Evolutionary conservation across 2,797 vertebrate genomes (phyloP).

Genomic region (Xenentodon cancila): DNA sequence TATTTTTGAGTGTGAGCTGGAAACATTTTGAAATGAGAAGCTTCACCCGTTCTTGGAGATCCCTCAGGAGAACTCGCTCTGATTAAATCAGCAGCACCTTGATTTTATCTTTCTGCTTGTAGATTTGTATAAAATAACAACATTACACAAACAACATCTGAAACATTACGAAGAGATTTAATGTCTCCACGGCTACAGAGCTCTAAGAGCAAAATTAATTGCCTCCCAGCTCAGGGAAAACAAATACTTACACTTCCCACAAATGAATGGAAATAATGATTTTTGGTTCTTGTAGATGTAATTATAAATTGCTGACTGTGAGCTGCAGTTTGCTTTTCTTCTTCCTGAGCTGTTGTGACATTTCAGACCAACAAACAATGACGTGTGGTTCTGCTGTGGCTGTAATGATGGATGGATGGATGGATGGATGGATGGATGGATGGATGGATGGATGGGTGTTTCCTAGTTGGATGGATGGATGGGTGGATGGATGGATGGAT

Average conservation of each 20-base stretch:
- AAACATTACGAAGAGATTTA: constrained; percentile 32
- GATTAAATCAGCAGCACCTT: constrained; percentile 28
- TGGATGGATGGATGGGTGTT: no score
- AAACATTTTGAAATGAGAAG: constrained; percentile 10
- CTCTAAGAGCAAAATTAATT: constrained; percentile 16
- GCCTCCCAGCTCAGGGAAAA: constrained; percentile 11
- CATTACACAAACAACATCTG: constrained; percentile 14
- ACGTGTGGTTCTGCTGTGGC: neutral
- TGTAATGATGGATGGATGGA: neutral
- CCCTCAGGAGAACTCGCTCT: neutral
- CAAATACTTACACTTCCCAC: constrained; percentile 6
- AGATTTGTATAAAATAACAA: constrained; percentile 42
- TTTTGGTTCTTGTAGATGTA: neutral
- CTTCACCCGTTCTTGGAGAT: neutral
- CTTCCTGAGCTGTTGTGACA: constrained; percentile 8
- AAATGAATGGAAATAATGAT: constrained; percentile 17
- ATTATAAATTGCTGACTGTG: neutral
- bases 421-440: no score
- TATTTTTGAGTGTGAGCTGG: neutral
- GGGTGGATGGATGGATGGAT: no score
- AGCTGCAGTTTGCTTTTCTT: constrained; percentile 4
- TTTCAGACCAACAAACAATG: constrained; percentile 9
- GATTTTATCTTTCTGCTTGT: constrained; percentile 24
- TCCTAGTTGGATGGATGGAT: no score
- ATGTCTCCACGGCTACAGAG: constrained; percentile 22